Conservation (phyloP, 2,888 invertebrate genomes). For the Calameuta pallipes region DNA sequence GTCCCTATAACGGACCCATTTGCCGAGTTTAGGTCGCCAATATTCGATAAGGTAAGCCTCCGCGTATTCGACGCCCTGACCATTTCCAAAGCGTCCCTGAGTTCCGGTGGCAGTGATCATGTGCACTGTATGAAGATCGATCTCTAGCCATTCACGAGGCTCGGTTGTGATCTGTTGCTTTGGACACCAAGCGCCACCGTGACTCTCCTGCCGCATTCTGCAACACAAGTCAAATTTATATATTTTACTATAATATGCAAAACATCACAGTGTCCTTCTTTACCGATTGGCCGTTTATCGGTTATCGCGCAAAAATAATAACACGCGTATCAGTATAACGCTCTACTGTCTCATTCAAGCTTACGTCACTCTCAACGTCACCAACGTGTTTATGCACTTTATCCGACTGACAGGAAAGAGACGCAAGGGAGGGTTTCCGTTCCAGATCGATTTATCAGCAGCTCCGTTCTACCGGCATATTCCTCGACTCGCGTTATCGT, state of each 20-base stretch:
- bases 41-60: constrained; percentile 88
- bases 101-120: constrained; percentile 84
- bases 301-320: background rate
- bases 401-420: background rate
- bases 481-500: background rate
- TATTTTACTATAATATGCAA: background rate
- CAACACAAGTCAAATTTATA: constrained; percentile 34
- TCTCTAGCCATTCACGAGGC: constrained; percentile 82
- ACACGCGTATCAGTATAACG: background rate
- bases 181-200: constrained; percentile 95
- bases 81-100: constrained; percentile 93
- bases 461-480: background rate
- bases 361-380: background rate
- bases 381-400: background rate
- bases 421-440: background rate
- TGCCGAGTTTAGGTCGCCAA: constrained; percentile 81
- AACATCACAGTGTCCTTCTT: background rate
- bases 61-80: constrained; percentile 88
- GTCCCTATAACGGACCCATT: constrained; percentile 86
- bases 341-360: background rate
- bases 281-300: background rate
- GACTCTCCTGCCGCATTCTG: constrained; percentile 84
- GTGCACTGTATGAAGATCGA: constrained; percentile 82
- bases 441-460: background rate
- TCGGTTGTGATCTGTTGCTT: constrained; percentile 82